These are phyloP conservation scores for Schrankia costaestrigalis DNA, from an alignment of 2,888 invertebrate genomes.

Conservation along the genomic window DNA sequence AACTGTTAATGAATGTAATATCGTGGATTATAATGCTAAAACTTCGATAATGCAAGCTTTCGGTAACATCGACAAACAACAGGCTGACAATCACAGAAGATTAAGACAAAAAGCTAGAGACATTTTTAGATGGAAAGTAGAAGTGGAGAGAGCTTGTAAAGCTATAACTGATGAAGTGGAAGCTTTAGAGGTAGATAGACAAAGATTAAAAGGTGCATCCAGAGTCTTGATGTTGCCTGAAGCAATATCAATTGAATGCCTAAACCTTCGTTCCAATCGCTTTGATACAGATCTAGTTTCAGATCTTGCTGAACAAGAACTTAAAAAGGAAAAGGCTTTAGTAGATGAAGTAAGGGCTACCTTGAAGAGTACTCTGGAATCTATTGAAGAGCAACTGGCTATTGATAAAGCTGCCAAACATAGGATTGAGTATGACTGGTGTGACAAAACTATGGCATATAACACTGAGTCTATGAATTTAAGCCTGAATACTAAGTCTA, in stretches of 20 bases:
- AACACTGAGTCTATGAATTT: slow-evolving; percentile 87
- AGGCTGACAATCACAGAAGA: slow-evolving; percentile 84
- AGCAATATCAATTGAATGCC: slow-evolving; percentile 87
- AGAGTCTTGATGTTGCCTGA: slow-evolving; percentile 85
- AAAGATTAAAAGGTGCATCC: slow-evolving; percentile 84
- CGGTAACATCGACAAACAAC: slow-evolving; percentile 84
- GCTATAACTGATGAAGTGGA: slow-evolving; percentile 86
- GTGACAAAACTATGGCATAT: slow-evolving; percentile 91
- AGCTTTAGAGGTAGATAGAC: slow-evolving; percentile 83
- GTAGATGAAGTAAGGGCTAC: slow-evolving; percentile 84
- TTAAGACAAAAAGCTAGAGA: slow-evolving; percentile 84
- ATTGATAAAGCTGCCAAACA: slow-evolving; percentile 90
- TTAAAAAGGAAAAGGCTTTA: slow-evolving; percentile 87
- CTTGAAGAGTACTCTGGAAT: slow-evolving; percentile 81
- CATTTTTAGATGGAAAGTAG: slow-evolving; percentile 87
- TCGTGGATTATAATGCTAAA: slow-evolving; percentile 82
- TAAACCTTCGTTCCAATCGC: slow-evolving; percentile 85
- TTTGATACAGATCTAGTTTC: slow-evolving; percentile 87
- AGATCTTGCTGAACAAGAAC: slow-evolving; percentile 88
- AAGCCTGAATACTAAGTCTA: slow-evolving; percentile 84
- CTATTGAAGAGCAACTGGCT: slow-evolving; percentile 85
- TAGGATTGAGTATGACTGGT: slow-evolving; percentile 94
- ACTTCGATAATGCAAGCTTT: slow-evolving; percentile 83
- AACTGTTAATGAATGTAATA: slow-evolving; percentile 76
- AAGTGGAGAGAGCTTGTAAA: slow-evolving; percentile 85